A percentile compares a stretch with the other conserved stretches of the same genome.
These are phyloP conservation scores for Pomacea canaliculata DNA, from an alignment of 2,888 invertebrate species.

Conservation along the genomic window DNA sequence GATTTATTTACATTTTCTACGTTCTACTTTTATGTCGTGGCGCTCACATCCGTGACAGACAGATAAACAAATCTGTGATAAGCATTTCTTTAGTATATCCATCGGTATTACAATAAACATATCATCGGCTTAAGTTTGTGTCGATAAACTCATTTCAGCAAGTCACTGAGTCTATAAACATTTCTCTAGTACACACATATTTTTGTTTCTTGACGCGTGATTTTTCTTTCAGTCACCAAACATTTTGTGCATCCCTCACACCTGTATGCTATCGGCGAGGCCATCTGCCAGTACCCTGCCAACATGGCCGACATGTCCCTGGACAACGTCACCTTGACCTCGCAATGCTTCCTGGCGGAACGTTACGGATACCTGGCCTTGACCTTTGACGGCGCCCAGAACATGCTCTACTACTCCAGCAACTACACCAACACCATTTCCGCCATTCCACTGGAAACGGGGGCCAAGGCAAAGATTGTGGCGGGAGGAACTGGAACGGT, in stretches of 20 bases:
- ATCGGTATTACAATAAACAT: too few relatives aligned
- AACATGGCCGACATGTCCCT: conserved; percentile 64
- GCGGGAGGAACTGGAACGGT: conserved; percentile 60
- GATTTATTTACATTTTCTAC: too few relatives aligned
- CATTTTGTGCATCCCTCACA: conserved; percentile 70
- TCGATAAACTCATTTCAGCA: too few relatives aligned
- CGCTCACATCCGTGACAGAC: too few relatives aligned
- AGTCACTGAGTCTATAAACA: too few relatives aligned
- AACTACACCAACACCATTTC: conserved; percentile 61
- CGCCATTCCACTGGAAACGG: conserved; percentile 50
- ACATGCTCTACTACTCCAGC: conserved; percentile 58
- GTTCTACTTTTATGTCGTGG: too few relatives aligned
- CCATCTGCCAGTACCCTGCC: conserved; percentile 66
- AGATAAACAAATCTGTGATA: too few relatives aligned
- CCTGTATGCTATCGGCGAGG: conserved; percentile 60
- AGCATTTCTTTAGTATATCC: too few relatives aligned
- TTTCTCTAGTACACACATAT: too few relatives aligned
- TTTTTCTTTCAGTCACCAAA: conserved; percentile 56
- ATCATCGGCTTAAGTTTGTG: too few relatives aligned
- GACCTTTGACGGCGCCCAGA: conserved; percentile 51
- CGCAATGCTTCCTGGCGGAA: conserved; percentile 76
- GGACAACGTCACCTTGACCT: conserved; percentile 54
- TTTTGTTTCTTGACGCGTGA: too few relatives aligned
- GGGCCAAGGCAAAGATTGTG: conserved; percentile 50
- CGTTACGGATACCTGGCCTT: conserved; percentile 56